Percentiles rank a stretch among this genome's conserved stretches.
These are phyloP conservation scores for Aquatica leii DNA, from an alignment of 2,888 invertebrate genomes.

Conservation along the genomic window DNA sequence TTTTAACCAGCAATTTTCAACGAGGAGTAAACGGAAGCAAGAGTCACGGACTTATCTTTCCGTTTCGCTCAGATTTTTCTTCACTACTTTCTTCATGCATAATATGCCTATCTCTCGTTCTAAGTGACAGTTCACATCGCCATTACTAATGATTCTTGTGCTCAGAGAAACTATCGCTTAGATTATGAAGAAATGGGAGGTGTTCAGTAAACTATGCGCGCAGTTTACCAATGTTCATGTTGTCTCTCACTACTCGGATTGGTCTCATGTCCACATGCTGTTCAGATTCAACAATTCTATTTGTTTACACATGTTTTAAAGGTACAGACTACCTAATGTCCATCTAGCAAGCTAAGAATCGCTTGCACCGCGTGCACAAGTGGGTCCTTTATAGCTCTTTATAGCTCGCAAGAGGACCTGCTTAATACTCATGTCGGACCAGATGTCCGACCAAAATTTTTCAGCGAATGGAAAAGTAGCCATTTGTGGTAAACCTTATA, in stretches of 20 bases:
- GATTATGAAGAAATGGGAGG: neutral
- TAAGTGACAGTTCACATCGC: neutral
- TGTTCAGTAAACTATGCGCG: too few species aligned
- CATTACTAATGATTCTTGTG: neutral
- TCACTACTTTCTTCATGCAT: neutral
- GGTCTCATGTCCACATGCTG: neutral
- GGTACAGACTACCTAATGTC: neutral
- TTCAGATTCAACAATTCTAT: neutral
- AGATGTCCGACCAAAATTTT: too few species aligned
- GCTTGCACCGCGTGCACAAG: neutral
- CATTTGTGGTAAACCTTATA: constrained; percentile 36
- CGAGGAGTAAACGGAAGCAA: neutral
- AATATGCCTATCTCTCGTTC: neutral
- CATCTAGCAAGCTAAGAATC: neutral
- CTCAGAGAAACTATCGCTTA: too few species aligned
- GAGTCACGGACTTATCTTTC: neutral
- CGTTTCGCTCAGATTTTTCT: neutral
- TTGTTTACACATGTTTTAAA: neutral
- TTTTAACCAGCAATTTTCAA: neutral
- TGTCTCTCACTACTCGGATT: too few species aligned
- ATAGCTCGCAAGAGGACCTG: too few species aligned
- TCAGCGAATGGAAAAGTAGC: too few species aligned
- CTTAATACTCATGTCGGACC: too few species aligned
- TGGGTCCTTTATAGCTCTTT: too few species aligned
- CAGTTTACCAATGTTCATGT: too few species aligned